Evolutionary conservation across 2,888 invertebrate genomes (phyloP), one percentile per base, ranked within the genome.

Genomic region (Ptychoptera contaminata): DNA sequence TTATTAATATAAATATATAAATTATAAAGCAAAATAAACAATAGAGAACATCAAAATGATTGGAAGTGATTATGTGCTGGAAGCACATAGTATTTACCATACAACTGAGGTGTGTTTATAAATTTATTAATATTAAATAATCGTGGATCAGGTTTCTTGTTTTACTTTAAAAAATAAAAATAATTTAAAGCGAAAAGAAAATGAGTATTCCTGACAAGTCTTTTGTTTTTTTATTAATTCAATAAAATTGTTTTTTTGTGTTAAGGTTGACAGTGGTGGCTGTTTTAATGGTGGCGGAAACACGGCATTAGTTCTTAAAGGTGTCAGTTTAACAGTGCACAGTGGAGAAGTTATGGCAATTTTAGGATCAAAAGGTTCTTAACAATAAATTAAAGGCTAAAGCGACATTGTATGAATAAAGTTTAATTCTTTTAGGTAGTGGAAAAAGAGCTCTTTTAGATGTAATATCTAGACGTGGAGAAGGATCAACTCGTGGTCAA

Each of bases 371-470:
- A 91, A 91, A 72, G 92, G 91, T 79, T 59, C 50, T 51, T 40
- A 15, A 15, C 37, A n/a, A 16, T 43, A 23, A 35, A 8, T 36
- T 6, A 37, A 11, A 23, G 23, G 7, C 7, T 23, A 23, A 23
- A 23, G 7, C n/a, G n/a, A n/a, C n/a, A n/a, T n/a, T n/a, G n/a
- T n/a, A n/a, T n/a, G 9, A 30, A 6, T 30, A 30, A 30, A 30
- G 6, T 30, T 10, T 16, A 54, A 45, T 16, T 47, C 10, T 30
- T 37, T 16, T 54, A 88, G 91, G 91, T 11, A 92, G 92, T 54
- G 96, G 96, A 1, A 97, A 97, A 61, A 78, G 91, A 31, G 93
- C 93, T 0, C 73, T 97, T 3, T 69, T 97, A 8, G 94, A 96
- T 62, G 93, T 94, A 8, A 87, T 96, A 46, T 81, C 86, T 0